A percentile compares a stretch with the other conserved stretches of the same genome.
Conservation (phyloP, 2,797 vertebrate genomes). For the Eulemur coronatus region DNA sequence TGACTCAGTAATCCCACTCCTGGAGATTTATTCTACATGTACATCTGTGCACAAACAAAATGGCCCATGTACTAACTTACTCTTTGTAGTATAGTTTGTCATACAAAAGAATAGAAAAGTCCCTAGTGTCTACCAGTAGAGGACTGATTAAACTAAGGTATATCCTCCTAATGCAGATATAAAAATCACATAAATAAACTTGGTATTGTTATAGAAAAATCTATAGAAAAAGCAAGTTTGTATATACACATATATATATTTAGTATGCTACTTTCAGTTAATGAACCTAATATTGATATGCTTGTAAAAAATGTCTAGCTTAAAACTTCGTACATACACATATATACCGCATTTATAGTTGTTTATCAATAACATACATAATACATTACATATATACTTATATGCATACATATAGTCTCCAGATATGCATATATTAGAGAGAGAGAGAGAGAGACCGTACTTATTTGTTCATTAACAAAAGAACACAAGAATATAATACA, state of each 20-base stretch:
- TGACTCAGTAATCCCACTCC: background rate
- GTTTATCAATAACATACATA: background rate
- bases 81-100: background rate
- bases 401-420: background rate
- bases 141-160: background rate
- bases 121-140: background rate
- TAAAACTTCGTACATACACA: background rate
- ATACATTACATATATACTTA: background rate
- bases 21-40: background rate
- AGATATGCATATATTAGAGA: background rate
- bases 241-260: background rate
- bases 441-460: background rate
- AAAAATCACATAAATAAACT: background rate
- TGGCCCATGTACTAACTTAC: background rate
- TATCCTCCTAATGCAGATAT: background rate
- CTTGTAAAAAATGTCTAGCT: background rate
- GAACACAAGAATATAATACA: background rate
- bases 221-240: background rate
- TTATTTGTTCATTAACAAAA: constrained; percentile 14
- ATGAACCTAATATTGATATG: background rate
- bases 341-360: background rate
- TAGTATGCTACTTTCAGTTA: background rate
- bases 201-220: background rate
- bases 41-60: background rate
- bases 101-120: background rate